phyloP scores from a whole-genome alignment of 2,113 vertebrate genomes.

The Dasypus novemcinctus region DNA sequence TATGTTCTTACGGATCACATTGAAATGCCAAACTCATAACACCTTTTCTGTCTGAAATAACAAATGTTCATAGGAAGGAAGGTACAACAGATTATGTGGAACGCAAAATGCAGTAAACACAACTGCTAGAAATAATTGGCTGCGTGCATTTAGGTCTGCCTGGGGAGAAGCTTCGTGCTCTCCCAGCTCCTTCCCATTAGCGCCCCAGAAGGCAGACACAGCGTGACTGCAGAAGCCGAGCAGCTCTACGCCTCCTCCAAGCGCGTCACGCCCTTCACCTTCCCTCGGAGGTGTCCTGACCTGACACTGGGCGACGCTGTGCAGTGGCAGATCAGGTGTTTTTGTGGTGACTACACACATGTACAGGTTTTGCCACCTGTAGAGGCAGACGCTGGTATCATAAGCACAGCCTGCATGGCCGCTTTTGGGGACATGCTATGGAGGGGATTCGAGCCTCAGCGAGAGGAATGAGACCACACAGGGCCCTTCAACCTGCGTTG shows the following conservation, averaged over 20 bases:
- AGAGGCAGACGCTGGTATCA: neutral
- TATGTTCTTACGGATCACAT: neutral
- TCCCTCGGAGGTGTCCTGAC: neutral
- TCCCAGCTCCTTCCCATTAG: neutral
- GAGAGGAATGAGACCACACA: neutral
- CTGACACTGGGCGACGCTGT: neutral
- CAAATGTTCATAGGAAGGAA: neutral
- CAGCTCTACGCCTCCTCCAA: neutral
- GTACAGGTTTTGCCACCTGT: neutral
- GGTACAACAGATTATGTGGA: neutral
- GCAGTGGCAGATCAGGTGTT: neutral
- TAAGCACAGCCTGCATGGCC: neutral
- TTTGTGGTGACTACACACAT: neutral
- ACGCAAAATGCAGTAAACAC: neutral
- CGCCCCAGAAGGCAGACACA: neutral
- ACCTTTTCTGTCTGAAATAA: neutral
- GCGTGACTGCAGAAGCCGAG: neutral
- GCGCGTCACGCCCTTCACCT: too few relatives aligned
- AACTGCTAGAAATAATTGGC: too few relatives aligned
- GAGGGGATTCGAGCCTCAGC: neutral
- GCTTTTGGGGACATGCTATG: neutral
- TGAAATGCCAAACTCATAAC: neutral
- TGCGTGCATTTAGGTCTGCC: neutral
- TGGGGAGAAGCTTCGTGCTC: neutral
- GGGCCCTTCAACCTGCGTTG: neutral